Percentiles rank a stretch among this genome's conserved stretches.
These are phyloP conservation scores for Atta colombica DNA, from an alignment of 1,140 invertebrate species.

Conservation along the genomic window DNA sequence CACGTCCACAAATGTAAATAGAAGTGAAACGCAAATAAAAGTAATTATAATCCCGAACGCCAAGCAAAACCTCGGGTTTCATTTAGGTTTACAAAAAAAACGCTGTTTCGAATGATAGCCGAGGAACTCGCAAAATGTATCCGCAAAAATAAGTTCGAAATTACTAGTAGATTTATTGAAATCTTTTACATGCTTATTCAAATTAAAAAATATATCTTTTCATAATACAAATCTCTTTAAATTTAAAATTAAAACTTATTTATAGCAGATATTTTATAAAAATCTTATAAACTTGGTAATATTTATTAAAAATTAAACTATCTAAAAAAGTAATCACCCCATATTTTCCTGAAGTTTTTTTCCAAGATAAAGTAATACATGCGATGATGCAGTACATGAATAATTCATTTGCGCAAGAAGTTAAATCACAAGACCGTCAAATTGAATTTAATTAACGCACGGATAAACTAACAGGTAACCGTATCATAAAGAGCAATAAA, in stretches of 20 bases:
- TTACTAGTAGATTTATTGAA: background rate
- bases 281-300: background rate
- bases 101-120: background rate
- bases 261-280: background rate
- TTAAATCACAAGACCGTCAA: slow-evolving; percentile 20
- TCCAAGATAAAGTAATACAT: background rate
- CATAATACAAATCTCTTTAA: background rate
- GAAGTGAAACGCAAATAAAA: slow-evolving; percentile 41
- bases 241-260: background rate
- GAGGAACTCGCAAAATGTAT: background rate
- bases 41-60: slow-evolving; percentile 39
- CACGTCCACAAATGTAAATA: slow-evolving; percentile 37
- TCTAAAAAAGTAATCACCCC: slow-evolving; percentile 8
- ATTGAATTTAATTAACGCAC: slow-evolving; percentile 44
- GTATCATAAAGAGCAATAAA: background rate
- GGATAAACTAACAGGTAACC: background rate
- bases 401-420: slow-evolving; percentile 10
- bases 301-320: slow-evolving; percentile 7
- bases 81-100: slow-evolving; percentile 41
- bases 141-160: slow-evolving; percentile 16
- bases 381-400: slow-evolving; percentile 1
- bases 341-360: background rate
- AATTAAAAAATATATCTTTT: background rate
- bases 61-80: slow-evolving; percentile 19
- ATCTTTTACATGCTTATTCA: background rate